Base-by-base conservation (phyloP, 1,140 invertebrate species). In the Bombus soroeensis region DNA sequence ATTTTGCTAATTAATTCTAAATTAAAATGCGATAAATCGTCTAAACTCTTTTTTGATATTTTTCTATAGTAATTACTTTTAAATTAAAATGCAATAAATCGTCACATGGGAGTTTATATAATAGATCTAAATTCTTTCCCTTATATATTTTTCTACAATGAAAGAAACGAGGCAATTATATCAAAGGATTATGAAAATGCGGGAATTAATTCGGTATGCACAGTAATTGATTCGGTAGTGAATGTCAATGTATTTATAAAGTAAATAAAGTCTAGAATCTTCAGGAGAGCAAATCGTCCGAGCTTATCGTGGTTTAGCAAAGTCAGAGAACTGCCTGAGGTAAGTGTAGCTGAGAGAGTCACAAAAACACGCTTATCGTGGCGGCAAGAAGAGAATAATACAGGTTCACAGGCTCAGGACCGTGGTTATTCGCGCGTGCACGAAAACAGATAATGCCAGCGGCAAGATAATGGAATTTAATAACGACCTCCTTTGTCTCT, bases 391-490 rank as follows among this genome's bases (percentile, higher is more conserved):
- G 64, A 62, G 76, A 68, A 84, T 83, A 82, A 73, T 77, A 84
- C 62, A 79, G 57, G 72, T 83, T 87, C 85, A 75, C 53, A 59
- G 37, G 57, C 62, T 79, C 47, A 59, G 73, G 22, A 32, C 32
- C 74, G 59, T 71, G 70, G 75, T 89, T 89, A 88, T 85, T 84
- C 85, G 81, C 86, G 80, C 73, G 72, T 81, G 85, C 77, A 90
- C 66, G 81, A 81, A 87, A 87, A 87, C 79, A 89, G 88, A 87
- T 89, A 83, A 87, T 87, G 82, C 72, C 37, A 47, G 59, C 57
- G 41, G 81, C 74, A 72, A 68, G 81, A 89, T 90, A 90, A 90
- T 90, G 87, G 80, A 88, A 90, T 89, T 90, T 90, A 90, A 90
- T 90, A 90, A 90, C 76, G 85, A 39, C 39, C 43, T 53, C 37